A percentile compares a stretch with the other conserved stretches of the same genome.
phyloP scores from a whole-genome alignment of 2,113 vertebrate genomes.

The Nothoprocta perdicaria region DNA sequence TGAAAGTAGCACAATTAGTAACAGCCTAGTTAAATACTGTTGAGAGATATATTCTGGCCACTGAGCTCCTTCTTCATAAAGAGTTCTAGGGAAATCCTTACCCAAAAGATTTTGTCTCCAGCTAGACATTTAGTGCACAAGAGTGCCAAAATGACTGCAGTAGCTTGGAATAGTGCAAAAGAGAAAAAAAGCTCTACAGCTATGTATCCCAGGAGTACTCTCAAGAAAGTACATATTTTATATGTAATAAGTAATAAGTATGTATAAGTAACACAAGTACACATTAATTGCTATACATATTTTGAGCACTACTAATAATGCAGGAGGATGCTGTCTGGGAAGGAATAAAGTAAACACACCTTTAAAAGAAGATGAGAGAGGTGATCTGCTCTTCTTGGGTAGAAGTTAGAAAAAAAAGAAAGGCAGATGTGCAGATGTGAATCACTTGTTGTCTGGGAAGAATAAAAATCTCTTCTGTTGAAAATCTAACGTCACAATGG shows the following conservation, averaged over 20 bases:
- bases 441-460: neutral
- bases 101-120: neutral
- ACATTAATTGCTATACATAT: neutral
- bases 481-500: neutral
- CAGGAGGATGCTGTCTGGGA: neutral
- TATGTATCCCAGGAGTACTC: neutral
- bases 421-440: neutral
- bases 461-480: neutral
- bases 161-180: neutral
- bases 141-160: neutral
- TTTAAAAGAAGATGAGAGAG: neutral
- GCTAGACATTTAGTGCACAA: neutral
- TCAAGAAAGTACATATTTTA: neutral
- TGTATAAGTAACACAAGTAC: too few relatives aligned
- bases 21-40: neutral
- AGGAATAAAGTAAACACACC: neutral
- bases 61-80: neutral
- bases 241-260: too few relatives aligned
- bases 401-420: neutral
- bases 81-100: neutral
- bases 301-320: neutral
- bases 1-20: rapidly evolving
- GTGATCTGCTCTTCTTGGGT: neutral
- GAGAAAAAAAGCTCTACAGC: neutral
- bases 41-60: neutral